Percentiles rank a stretch among this genome's conserved stretches.
Evolutionary conservation across 1,140 invertebrate species (phyloP).

Genomic region (Drosophila guanche): DNA sequence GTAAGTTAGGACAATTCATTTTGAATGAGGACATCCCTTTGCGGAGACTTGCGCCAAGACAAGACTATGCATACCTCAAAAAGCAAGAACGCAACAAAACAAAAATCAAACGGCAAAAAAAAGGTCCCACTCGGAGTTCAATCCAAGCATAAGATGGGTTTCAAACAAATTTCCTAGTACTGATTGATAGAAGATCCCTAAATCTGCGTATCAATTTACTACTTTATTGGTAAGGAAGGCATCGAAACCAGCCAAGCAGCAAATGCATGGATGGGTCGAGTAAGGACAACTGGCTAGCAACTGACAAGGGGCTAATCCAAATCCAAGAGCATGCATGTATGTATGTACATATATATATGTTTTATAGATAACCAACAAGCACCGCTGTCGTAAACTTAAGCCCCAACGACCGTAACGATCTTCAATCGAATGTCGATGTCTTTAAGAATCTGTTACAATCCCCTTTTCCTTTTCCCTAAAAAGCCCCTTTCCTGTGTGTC

Average conservation of each 20-base stretch:
- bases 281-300: background rate
- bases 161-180: slow-evolving; percentile 61
- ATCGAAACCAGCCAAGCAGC: slow-evolving; percentile 29
- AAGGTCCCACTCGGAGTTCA: slow-evolving; percentile 16
- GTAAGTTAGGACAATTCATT: background rate
- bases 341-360: background rate
- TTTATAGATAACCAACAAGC: background rate
- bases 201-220: slow-evolving; percentile 72
- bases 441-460: too few species aligned
- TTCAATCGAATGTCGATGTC: too few species aligned
- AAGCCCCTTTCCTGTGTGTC: too few species aligned
- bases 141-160: slow-evolving; percentile 41
- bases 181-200: slow-evolving; percentile 52
- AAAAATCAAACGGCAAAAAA: slow-evolving; percentile 54
- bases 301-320: slow-evolving; percentile 34
- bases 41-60: background rate
- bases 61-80: background rate
- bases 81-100: slow-evolving; percentile 11
- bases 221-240: slow-evolving; percentile 36
- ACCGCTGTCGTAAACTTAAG: background rate
- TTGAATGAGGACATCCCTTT: slow-evolving; percentile 1
- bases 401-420: background rate
- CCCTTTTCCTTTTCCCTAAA: too few species aligned
- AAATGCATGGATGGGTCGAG: background rate
- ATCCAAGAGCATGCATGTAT: slow-evolving; percentile 1